These are phyloP conservation scores for Scaptomyza polygonia DNA, from an alignment of 2,888 invertebrate genomes.

Conservation along the genomic window DNA sequence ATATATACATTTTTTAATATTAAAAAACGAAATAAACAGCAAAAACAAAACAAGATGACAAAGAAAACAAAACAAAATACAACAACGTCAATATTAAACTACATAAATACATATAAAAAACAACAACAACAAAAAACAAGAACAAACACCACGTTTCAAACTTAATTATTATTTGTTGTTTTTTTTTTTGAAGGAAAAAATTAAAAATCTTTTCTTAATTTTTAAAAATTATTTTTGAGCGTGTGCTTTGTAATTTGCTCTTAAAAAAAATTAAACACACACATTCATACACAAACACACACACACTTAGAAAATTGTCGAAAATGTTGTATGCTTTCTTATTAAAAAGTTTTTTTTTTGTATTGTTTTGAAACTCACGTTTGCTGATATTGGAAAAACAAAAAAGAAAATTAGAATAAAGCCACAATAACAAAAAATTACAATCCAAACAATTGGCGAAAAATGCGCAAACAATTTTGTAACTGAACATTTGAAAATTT, in stretches of 20 bases:
- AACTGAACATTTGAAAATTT: constrained; percentile 2
- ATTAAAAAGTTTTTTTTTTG: constrained; percentile 10
- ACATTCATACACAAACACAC: constrained; percentile 1
- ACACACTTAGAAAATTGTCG: constrained; percentile 4
- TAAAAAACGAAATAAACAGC: constrained; percentile 56
- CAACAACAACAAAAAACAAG: constrained; percentile 11
- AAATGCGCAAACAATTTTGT: constrained; percentile 52
- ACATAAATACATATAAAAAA: constrained; percentile 20
- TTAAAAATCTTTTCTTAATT: constrained; percentile 1
- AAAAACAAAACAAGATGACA: constrained; percentile 39
- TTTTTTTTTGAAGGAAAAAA: constrained; percentile 36
- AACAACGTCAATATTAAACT: constrained; percentile 45
- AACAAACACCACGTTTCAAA: constrained; percentile 51
- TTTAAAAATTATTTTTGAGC: constrained; percentile 21
- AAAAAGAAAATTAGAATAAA: constrained; percentile 3
- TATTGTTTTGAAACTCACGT: constrained; percentile 11
- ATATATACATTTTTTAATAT: constrained; percentile 72
- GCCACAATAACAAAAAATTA: neutral
- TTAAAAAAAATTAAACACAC: constrained; percentile 15
- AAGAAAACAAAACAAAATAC: constrained; percentile 13
- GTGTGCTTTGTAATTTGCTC: constrained; percentile 54
- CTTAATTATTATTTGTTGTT: constrained; percentile 15
- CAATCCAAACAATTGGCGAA: constrained; percentile 16
- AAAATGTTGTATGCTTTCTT: constrained; percentile 17
- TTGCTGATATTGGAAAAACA: constrained; percentile 36